Evolutionary conservation across 2,888 invertebrate genomes (phyloP).

Genomic region (Fragum whitleyi): DNA sequence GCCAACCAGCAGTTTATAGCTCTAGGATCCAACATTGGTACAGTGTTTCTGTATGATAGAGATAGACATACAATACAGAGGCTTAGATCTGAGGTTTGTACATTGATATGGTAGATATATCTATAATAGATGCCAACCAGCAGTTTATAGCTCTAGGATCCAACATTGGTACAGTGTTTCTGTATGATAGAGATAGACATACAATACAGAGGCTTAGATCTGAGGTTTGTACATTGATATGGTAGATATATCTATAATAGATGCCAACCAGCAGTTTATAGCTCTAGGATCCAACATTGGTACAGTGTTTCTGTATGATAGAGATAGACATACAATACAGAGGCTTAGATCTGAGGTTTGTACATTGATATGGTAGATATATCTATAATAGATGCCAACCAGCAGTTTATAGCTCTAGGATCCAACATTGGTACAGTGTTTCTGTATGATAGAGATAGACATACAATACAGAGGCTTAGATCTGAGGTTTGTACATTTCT

Average conservation of each 20-base stretch:
- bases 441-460: conserved; percentile 90
- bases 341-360: no score
- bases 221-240: conserved; percentile 88
- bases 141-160: conserved; percentile 94
- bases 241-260: conserved; percentile 88
- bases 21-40: conserved; percentile 93
- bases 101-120: no score
- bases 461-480: conserved; percentile 89
- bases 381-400: no score
- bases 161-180: conserved; percentile 94
- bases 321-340: conserved; percentile 95
- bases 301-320: no score
- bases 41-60: conserved; percentile 95
- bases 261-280: conserved; percentile 92
- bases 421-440: no score
- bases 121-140: conserved; percentile 92
- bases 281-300: conserved; percentile 95
- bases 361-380: no score
- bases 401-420: no score
- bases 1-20: conserved; percentile 93
- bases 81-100: conserved; percentile 91
- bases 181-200: conserved; percentile 91
- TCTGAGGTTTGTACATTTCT: conserved; percentile 93
- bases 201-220: conserved; percentile 91
- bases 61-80: conserved; percentile 89